phyloP scores from a whole-genome alignment of 2,113 vertebrate species.

The Recurvirostra avosetta region DNA sequence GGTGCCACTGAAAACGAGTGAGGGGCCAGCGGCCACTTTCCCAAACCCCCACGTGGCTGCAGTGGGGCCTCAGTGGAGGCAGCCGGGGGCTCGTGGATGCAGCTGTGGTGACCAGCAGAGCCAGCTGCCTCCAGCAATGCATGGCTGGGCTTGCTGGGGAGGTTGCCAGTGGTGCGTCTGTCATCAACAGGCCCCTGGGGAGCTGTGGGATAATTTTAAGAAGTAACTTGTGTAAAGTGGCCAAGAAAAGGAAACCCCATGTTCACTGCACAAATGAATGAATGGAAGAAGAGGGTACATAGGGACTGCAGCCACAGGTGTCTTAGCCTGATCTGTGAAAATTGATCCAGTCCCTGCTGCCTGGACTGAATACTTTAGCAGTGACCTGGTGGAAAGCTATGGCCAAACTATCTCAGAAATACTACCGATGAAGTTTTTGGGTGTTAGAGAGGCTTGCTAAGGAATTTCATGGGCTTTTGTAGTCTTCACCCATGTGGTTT shows the following conservation, averaged over 20 bases:
- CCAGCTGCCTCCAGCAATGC: accelerated
- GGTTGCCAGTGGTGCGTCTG: neutral
- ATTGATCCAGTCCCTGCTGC: neutral
- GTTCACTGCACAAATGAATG: neutral
- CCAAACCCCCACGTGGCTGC: neutral
- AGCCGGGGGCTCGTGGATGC: neutral
- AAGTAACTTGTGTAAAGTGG: neutral
- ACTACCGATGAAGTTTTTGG: neutral
- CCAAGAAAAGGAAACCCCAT: neutral
- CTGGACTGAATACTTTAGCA: neutral
- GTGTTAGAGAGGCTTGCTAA: neutral
- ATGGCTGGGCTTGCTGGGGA: neutral
- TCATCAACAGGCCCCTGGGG: accelerated
- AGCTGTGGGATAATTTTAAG: neutral
- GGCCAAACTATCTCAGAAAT: neutral
- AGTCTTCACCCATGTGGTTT: neutral
- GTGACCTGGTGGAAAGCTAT: neutral
- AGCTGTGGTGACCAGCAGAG: neutral
- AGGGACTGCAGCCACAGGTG: neutral
- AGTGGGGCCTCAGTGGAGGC: neutral
- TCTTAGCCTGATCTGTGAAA: neutral
- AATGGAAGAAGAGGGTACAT: neutral
- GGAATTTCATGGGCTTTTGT: neutral
- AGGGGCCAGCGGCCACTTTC: accelerated
- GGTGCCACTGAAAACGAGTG: accelerated